phyloP scores from a whole-genome alignment of 2,113 vertebrate species.

The Amblyornis subalaris region DNA sequence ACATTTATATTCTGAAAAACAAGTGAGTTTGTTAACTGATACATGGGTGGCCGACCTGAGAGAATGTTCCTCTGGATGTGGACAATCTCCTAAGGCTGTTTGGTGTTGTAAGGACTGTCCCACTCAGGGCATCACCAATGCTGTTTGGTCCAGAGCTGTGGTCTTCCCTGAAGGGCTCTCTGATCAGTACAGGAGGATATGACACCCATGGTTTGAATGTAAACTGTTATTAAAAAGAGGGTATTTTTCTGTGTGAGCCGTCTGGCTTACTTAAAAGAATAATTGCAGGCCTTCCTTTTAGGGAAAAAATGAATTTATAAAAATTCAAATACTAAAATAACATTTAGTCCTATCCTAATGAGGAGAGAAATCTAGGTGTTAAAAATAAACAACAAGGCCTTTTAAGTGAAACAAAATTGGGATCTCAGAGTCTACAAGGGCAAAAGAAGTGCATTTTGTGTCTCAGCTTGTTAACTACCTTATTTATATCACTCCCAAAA shows the following conservation, averaged over 20 bases:
- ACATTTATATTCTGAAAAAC: not conserved
- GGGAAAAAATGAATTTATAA: not conserved
- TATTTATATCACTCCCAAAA: constrained; percentile 16
- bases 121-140: not conserved
- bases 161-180: not conserved
- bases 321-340: not conserved
- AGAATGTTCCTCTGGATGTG: not conserved
- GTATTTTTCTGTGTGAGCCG: not conserved
- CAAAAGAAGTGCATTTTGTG: not conserved
- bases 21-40: not conserved
- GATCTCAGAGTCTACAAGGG: not conserved
- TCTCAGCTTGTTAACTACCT: not conserved
- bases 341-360: not conserved
- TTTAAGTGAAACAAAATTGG: not conserved
- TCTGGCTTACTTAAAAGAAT: not conserved
- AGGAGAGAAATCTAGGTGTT: not conserved
- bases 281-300: not conserved
- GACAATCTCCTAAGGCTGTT: not conserved
- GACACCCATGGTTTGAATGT: not conserved
- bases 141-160: not conserved
- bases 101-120: not conserved
- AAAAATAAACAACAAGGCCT: not conserved
- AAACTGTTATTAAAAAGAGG: not conserved
- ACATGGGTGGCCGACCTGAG: not conserved
- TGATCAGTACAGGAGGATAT: not conserved